Base-by-base conservation (phyloP, 2,888 invertebrate genomes). In the Drosophila mercatorum region DNA sequence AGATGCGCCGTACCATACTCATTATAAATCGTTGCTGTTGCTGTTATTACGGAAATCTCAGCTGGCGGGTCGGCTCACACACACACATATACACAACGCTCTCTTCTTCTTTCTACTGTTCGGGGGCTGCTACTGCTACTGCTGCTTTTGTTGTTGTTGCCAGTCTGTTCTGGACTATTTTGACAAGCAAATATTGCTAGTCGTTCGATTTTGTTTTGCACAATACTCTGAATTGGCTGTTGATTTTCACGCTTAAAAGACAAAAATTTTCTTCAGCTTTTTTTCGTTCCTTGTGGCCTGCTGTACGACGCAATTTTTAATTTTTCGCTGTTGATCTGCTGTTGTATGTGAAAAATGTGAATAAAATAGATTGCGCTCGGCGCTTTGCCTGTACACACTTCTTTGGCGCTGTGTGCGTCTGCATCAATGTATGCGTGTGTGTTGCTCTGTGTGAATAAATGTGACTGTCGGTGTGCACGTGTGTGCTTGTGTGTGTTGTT, bases 1-100 rank as follows among this genome's bases (percentile, higher is more conserved):
- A 83, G 57, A 91, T 87, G 65, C 90, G 90, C 63, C 90, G 89
- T 56, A 91, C 89, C 81, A 91, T 90, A 80, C 91, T 91, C 91
- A 91, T 91, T 67, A 38, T 78, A 70, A 61, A 61, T 57, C 64
- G 65, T 36, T 65, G 40, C 46, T 68, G 43, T 41, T 68, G 65
- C 66, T 62, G 64, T 44, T 79, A 61, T 72, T 70, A 73, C 65
- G 66, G 73, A 64, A 72, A 73, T 75, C 80, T 82, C 80, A 80
- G 86, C 83, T 88, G 81, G 80, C 76, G 71, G 55, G 43, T 65
- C 40, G 66, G 66, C 72, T 47, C 66, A 49, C 49, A 36, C 57
- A 40, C 47, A 28, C 59, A 56, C 49, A 53, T 41, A 41, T 36
- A 55, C 57, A 57, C 44, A 36, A 57, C 22, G 12, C 57, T 65